Conservation (phyloP, 2,888 invertebrate species). For the Mesoligia furuncula region DNA sequence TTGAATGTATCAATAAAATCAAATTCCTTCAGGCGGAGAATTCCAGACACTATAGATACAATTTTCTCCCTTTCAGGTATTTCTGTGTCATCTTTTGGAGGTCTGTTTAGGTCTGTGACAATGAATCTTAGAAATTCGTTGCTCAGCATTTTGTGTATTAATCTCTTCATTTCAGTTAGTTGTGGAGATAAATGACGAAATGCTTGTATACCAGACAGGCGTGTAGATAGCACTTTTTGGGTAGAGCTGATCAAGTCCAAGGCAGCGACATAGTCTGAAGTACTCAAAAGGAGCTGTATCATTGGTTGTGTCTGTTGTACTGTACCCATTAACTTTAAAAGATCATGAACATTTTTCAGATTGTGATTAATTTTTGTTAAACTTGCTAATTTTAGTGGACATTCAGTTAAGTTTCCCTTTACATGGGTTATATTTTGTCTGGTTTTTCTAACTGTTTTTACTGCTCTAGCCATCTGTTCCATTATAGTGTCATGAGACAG, state of each 20-base stretch:
- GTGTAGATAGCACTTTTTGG: constrained; percentile 97
- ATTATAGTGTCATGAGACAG: constrained; percentile 99
- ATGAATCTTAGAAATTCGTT: constrained; percentile 98
- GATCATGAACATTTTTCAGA: constrained; percentile 92
- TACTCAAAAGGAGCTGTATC: constrained; percentile 97
- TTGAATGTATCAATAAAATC: constrained; percentile 96
- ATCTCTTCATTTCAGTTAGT: constrained; percentile 97
- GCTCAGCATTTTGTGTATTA: constrained; percentile 99
- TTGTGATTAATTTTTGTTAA: constrained; percentile 92
- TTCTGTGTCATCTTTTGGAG: constrained; percentile 90
- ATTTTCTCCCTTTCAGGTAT: constrained; percentile 96
- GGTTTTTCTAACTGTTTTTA: constrained; percentile 93
- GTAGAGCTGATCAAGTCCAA: constrained; percentile 99
- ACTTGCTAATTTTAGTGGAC: constrained; percentile 94
- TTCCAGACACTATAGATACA: constrained; percentile 96
- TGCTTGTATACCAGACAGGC: constrained; percentile 97
- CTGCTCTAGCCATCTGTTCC: constrained; percentile 97
- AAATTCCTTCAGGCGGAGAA: constrained; percentile 96
- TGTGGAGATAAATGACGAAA: constrained; percentile 99
- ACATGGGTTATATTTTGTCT: constrained; percentile 94
- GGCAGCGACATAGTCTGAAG: constrained; percentile 99
- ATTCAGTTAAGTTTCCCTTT: constrained; percentile 94
- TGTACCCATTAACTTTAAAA: constrained; percentile 97
- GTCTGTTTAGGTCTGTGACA: constrained; percentile 97
- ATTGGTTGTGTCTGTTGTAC: constrained; percentile 99